Evolutionary conservation across 2,888 invertebrate species (phyloP).

Genomic region (Volucella inanis): DNA sequence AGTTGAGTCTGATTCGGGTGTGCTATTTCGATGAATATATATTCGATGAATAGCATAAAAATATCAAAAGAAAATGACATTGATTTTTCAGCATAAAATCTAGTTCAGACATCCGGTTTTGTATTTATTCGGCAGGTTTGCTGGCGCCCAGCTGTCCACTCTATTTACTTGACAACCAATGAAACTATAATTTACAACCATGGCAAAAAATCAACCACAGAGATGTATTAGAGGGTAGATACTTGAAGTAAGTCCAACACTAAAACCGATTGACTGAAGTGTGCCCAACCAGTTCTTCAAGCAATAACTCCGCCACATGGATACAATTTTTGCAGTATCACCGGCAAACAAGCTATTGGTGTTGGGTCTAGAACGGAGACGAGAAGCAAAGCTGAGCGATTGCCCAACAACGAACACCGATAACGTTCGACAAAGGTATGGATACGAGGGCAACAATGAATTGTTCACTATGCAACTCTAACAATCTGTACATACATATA

Average conservation of each 20-base stretch:
- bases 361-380: constrained; percentile 37
- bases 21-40: neutral
- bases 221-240: too few relatives aligned
- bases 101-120: constrained; percentile 15
- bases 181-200: neutral
- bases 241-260: neutral
- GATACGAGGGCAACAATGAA: constrained; percentile 9
- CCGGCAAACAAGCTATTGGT: constrained; percentile 24
- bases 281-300: constrained; percentile 14
- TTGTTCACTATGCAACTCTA: constrained; percentile 2
- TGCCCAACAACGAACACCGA: constrained; percentile 43
- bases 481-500: neutral
- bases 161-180: too few relatives aligned
- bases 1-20: neutral
- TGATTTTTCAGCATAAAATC: constrained; percentile 18
- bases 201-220: neutral
- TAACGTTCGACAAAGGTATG: constrained; percentile 46
- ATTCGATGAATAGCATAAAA: neutral
- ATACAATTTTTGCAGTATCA: constrained; percentile 4
- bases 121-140: constrained; percentile 4
- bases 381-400: constrained; percentile 18
- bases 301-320: constrained; percentile 4
- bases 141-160: neutral
- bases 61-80: constrained; percentile 20
- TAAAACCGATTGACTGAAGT: neutral